phyloP scores from a whole-genome alignment of 2,797 vertebrate genomes.

The Carcharodon carcharias region DNA sequence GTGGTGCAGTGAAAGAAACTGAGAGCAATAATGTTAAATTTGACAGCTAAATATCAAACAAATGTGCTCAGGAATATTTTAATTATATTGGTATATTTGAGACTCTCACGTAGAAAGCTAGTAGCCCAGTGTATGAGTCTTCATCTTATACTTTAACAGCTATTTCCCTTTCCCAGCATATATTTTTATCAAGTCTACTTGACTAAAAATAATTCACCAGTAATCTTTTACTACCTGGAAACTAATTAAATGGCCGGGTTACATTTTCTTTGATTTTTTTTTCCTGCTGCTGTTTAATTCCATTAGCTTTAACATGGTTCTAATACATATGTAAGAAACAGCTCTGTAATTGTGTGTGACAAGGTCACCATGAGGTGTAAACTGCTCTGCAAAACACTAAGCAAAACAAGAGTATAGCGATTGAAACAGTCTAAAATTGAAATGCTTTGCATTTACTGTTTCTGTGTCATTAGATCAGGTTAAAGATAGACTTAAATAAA shows the following conservation, averaged over 20 bases:
- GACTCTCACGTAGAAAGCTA: neutral
- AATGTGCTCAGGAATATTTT: neutral
- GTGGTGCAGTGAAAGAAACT: neutral
- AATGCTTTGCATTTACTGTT: slow-evolving; percentile 16
- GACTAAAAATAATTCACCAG: slow-evolving; percentile 38
- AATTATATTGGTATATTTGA: neutral
- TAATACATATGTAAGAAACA: neutral
- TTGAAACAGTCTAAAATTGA: neutral
- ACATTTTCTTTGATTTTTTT: neutral
- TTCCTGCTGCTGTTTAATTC: slow-evolving; percentile 13
- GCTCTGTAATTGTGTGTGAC: neutral
- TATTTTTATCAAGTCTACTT: neutral
- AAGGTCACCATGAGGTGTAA: slow-evolving; percentile 19
- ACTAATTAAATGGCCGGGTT: slow-evolving; percentile 38
- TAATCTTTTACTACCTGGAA: slow-evolving; percentile 39
- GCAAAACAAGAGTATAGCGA: neutral
- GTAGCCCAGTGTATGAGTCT: neutral
- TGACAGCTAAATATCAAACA: neutral
- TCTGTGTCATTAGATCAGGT: slow-evolving; percentile 16
- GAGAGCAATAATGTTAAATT: neutral
- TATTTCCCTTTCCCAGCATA: neutral
- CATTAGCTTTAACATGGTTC: neutral
- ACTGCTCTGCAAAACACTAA: neutral
- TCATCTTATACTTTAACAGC: neutral
- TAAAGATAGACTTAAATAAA: neutral